Evolutionary conservation across 2,797 vertebrate species (phyloP).

Genomic region (Podarcis lilfordi): DNA sequence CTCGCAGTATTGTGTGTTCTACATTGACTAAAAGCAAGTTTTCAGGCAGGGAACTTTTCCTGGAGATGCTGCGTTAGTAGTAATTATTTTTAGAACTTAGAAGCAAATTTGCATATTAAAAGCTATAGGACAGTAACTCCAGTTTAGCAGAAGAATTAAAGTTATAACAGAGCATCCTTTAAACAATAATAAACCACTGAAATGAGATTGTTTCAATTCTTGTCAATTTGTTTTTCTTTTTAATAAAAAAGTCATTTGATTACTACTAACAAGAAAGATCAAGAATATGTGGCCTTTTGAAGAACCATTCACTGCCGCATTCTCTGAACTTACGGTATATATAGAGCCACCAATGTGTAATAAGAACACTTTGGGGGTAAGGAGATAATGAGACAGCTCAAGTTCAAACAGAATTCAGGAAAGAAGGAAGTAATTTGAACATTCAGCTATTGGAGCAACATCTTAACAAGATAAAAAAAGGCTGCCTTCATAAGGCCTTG

Average conservation of each 20-base stretch:
- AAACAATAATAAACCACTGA: not conserved
- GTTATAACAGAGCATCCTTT: not conserved
- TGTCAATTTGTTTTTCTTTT: not conserved
- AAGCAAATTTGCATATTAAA: not conserved
- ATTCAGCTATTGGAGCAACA: not conserved
- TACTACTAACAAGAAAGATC: not conserved
- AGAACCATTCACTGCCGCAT: not conserved
- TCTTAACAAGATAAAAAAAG: not conserved
- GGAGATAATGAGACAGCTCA: not conserved
- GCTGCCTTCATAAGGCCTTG: not conserved
- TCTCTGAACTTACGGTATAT: not conserved
- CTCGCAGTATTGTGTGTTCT: too few species aligned
- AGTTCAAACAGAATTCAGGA: not conserved
- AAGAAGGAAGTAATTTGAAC: not conserved
- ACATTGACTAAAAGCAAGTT: too few species aligned
- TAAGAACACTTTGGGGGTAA: not conserved
- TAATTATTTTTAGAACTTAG: constrained; percentile 6
- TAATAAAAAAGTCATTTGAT: not conserved
- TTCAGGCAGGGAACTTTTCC: too few species aligned
- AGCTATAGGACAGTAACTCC: not conserved
- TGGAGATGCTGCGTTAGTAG: not conserved
- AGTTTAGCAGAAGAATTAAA: not conserved
- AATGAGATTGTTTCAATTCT: constrained; percentile 5
- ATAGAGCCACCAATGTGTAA: not conserved
- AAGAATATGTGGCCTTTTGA: not conserved